A percentile compares a stretch with the other conserved stretches of the same genome.
Evolutionary conservation across 1,140 invertebrate species (phyloP).

Genomic region (Drosophila arawakana): DNA sequence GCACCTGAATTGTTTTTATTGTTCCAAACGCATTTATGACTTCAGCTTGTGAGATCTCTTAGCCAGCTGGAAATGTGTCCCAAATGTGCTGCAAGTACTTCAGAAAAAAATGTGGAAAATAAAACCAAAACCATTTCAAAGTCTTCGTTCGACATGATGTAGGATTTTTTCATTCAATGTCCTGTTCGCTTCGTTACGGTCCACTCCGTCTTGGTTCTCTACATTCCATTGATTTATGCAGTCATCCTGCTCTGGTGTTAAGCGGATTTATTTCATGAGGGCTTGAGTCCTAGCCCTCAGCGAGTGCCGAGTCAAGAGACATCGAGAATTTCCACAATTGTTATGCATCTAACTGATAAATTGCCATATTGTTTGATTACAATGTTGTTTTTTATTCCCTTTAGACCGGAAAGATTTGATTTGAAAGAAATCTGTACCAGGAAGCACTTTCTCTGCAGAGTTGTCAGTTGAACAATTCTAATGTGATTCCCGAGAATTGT

Average conservation of each 20-base stretch:
- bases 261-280: constrained; percentile 74
- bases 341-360: constrained; percentile 53
- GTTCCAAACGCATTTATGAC: constrained; percentile 65
- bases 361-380: constrained; percentile 68
- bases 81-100: constrained; percentile 13
- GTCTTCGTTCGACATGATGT: constrained; percentile 37
- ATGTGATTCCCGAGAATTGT: neutral
- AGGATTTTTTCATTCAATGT: constrained; percentile 69
- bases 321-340: constrained; percentile 19
- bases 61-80: constrained; percentile 68
- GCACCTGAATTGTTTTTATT: constrained; percentile 60
- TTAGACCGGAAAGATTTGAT: constrained; percentile 50
- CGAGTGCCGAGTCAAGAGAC: constrained; percentile 48
- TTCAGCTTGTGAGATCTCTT: constrained; percentile 52
- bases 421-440: constrained; percentile 38
- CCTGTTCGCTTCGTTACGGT: constrained; percentile 1
- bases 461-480: neutral
- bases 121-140: neutral
- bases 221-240: constrained; percentile 76
- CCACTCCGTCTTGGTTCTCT: too few relatives aligned
- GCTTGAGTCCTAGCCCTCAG: constrained; percentile 59
- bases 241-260: constrained; percentile 48
- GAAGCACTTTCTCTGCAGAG: constrained; percentile 43
- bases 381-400: constrained; percentile 48
- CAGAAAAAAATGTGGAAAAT: neutral